Percentiles rank a stretch among this genome's conserved stretches.
Conservation (phyloP, 2,888 invertebrate genomes). For the Melolontha melolontha region DNA sequence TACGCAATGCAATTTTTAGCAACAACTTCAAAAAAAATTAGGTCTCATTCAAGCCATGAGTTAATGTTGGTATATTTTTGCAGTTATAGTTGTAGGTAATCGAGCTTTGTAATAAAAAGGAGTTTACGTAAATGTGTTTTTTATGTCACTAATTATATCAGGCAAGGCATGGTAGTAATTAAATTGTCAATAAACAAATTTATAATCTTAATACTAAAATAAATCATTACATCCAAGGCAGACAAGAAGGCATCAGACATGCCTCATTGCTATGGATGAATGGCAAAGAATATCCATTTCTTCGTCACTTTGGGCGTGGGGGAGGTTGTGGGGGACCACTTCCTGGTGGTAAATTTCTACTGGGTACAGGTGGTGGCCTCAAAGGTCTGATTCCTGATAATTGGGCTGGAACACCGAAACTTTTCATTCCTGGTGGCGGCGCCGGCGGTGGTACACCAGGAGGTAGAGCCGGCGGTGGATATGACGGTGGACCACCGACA, state of each 20-base stretch:
- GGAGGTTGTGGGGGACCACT: slow-evolving; percentile 64
- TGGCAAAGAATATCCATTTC: slow-evolving; percentile 60
- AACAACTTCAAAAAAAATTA: too few species aligned
- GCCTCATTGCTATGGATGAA: slow-evolving; percentile 60
- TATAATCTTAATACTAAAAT: slow-evolving; percentile 16
- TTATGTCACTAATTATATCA: too few species aligned
- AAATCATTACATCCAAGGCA: slow-evolving; percentile 57
- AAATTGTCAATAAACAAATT: neutral
- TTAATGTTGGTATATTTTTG: too few species aligned
- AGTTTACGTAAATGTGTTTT: too few species aligned
- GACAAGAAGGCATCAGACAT: slow-evolving; percentile 61
- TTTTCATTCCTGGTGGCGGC: slow-evolving; percentile 58
- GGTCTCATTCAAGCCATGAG: too few species aligned
- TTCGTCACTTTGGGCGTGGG: slow-evolving; percentile 63
- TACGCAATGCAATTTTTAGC: too few species aligned
- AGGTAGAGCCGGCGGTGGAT: slow-evolving; percentile 63
- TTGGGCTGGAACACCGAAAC: slow-evolving; percentile 58
- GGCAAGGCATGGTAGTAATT: neutral
- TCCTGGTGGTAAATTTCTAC: slow-evolving; percentile 66
- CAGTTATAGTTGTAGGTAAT: too few species aligned
- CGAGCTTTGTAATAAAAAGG: too few species aligned
- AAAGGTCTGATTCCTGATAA: slow-evolving; percentile 53
- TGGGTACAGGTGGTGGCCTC: slow-evolving; percentile 70
- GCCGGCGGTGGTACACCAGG: slow-evolving; percentile 62
- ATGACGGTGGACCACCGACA: slow-evolving; percentile 61